Conservation (phyloP, 2,797 vertebrate genomes). For the Vipera ursinii region DNA sequence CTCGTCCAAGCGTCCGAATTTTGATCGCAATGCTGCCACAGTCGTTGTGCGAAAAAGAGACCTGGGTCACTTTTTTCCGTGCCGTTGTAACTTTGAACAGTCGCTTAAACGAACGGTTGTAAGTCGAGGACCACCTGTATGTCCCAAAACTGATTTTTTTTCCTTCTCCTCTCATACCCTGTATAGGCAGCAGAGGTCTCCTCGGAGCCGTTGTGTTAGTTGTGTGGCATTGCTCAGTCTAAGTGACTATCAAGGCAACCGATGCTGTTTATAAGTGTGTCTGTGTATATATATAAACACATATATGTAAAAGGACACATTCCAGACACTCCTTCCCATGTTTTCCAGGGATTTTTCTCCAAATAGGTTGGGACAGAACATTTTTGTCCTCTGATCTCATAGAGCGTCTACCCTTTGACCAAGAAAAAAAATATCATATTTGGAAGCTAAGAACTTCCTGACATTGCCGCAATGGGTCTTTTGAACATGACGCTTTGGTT, state of each 20-base stretch:
- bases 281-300: slow-evolving; percentile 3
- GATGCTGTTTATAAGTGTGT: slow-evolving; percentile 44
- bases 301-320: slow-evolving; percentile 53
- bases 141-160: background rate
- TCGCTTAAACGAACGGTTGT: background rate
- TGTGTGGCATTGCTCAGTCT: background rate
- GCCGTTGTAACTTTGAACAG: background rate
- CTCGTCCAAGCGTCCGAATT: no score
- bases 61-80: background rate
- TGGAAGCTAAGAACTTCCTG: slow-evolving; percentile 24
- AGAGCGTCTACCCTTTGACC: slow-evolving; percentile 15
- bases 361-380: slow-evolving; percentile 53
- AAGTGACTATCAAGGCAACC: background rate
- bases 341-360: slow-evolving; percentile 48
- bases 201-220: slow-evolving; percentile 41
- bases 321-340: slow-evolving; percentile 50
- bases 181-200: slow-evolving; percentile 63
- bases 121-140: background rate
- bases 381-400: slow-evolving; percentile 36
- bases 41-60: background rate
- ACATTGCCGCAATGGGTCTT: slow-evolving; percentile 12
- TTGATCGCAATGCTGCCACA: no score
- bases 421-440: slow-evolving; percentile 2
- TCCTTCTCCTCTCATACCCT: background rate
- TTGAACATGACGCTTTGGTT: background rate